Evolutionary conservation across 2,113 vertebrate species (phyloP).

Genomic region (Thamnophis sirtalis): DNA sequence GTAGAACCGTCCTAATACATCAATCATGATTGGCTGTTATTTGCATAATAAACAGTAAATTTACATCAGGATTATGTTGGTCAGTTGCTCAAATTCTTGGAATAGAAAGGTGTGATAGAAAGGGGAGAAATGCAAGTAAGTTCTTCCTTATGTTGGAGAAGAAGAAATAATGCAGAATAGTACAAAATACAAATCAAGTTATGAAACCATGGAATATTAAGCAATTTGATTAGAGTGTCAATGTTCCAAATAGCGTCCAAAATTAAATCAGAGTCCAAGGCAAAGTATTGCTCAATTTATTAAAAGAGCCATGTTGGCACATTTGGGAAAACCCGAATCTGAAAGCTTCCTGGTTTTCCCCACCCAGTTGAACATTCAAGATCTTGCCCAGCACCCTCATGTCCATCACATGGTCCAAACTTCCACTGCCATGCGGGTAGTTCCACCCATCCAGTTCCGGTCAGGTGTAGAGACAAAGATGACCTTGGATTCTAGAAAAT

Average conservation of each 20-base stretch:
- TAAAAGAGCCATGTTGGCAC: too few species aligned
- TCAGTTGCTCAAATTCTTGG: accelerated
- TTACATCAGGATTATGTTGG: accelerated
- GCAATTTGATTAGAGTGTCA: not conserved
- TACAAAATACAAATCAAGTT: not conserved
- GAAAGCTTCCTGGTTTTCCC: too few species aligned
- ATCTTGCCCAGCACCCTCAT: too few species aligned
- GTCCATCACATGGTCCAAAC: too few species aligned
- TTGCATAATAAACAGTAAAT: too few species aligned
- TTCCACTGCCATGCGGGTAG: too few species aligned
- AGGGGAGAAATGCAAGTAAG: not conserved
- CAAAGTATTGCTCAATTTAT: too few species aligned
- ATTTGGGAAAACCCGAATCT: too few species aligned
- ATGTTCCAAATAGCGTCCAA: not conserved
- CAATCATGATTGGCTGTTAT: accelerated
- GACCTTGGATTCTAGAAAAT: too few species aligned
- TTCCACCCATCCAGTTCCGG: too few species aligned
- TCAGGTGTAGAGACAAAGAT: too few species aligned
- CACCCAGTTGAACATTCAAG: too few species aligned
- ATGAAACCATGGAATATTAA: not conserved
- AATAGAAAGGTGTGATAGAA: not conserved
- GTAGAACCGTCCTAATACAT: accelerated
- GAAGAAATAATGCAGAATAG: not conserved
- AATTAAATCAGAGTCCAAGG: not conserved
- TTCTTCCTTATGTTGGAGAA: not conserved